Base-by-base conservation (phyloP, 1,140 invertebrate species). In the Drosophila rufa region DNA sequence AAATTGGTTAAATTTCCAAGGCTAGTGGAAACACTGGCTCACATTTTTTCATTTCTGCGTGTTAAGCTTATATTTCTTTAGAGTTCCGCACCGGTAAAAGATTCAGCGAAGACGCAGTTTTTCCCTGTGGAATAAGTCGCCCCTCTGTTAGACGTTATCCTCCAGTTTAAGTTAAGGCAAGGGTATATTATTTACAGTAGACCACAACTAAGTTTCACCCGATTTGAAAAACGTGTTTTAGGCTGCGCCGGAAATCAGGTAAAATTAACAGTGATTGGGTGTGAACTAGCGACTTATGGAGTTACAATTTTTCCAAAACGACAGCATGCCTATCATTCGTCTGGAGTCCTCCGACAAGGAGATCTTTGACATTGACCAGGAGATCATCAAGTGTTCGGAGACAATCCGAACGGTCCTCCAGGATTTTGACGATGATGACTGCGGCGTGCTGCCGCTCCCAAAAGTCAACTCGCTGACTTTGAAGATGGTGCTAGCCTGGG, bases 351-450 rank as follows among this genome's bases (percentile, higher is more conserved):
- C 97, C 1, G 99, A 99, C 94, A 97, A 97, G 40, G 99, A 99
- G 93, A 96, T 98, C 5, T 99, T 99, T 92, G 97, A 98, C 66
- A 98, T 99, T 0, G 98, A 99, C 92, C 97, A 99, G 0, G 98
- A 99, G 92, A 99, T 99, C 64, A 98, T 98, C n/a, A 98, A 99
- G 94, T 98, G 98, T 90, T 99, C 98, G 0, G 97, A 98, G 0
- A 99, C 99, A 0, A 99, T 99, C 51, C 99, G 99, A 94, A 99
- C 98, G 1, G 99, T 99, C 97, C 94, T 99, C 75, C 98, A 99
- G 94, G 98, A 98, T 95, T 94, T 97, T 47, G 97, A 98, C 11
- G 97, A 99, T 95, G 98, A 99, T 27, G 96, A 97, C 57, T 98
- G 99, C 94, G 96, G 97, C 73, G 95, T 99, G 15, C 97, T 99